These are phyloP conservation scores for Anastrepha obliqua DNA, from an alignment of 1,140 invertebrate genomes.

Conservation along the genomic window DNA sequence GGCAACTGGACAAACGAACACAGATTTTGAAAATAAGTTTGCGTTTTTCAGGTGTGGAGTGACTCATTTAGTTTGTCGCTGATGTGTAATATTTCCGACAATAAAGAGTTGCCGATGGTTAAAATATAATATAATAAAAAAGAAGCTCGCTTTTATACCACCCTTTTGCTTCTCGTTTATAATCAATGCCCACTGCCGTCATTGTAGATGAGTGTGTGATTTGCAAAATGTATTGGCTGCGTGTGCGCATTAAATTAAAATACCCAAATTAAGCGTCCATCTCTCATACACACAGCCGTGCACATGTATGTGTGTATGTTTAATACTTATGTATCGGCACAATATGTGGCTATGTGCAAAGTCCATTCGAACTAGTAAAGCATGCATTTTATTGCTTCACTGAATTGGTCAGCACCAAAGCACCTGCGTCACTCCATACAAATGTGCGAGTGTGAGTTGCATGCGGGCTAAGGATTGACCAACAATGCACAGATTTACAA, in stretches of 20 bases:
- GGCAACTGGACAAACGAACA: no score
- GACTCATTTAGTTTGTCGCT: no score
- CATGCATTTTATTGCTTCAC: constrained; percentile 19
- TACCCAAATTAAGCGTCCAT: constrained; percentile 31
- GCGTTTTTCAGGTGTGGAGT: no score
- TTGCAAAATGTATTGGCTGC: constrained; percentile 34
- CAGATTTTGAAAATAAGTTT: no score
- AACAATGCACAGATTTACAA: background rate
- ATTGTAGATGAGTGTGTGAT: constrained; percentile 7
- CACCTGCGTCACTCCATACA: background rate
- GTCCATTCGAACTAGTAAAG: background rate
- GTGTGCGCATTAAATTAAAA: constrained; percentile 44
- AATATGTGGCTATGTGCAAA: no score
- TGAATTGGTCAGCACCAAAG: background rate
- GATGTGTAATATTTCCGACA: no score
- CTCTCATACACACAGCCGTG: background rate
- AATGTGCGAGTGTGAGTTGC: background rate
- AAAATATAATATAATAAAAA: no score
- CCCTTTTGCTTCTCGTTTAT: background rate
- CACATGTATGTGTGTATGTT: no score
- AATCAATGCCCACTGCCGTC: background rate
- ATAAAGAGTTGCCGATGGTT: no score
- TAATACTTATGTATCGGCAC: no score
- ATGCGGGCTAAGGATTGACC: background rate
- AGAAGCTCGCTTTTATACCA: no score